Percentiles rank a stretch among this genome's conserved stretches.
Evolutionary conservation across 2,113 vertebrate species (phyloP).

Genomic region (Lethenteron camtschaticum): DNA sequence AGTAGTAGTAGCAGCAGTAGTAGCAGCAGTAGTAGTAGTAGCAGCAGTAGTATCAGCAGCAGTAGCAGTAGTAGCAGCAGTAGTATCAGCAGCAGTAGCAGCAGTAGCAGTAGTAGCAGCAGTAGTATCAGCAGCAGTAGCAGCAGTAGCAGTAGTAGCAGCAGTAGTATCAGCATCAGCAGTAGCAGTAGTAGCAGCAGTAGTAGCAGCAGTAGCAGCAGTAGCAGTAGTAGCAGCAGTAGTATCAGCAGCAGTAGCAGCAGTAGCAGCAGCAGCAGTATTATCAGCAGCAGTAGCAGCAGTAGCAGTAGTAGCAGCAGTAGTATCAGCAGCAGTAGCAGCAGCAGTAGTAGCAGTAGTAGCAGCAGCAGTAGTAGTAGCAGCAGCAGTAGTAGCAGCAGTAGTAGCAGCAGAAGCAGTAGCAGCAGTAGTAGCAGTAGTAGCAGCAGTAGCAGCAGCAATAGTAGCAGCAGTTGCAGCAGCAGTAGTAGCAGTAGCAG

Average conservation of each 20-base stretch:
- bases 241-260: neutral
- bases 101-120: too few relatives aligned
- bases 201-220: too few relatives aligned
- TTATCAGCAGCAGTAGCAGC: neutral
- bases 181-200: too few relatives aligned
- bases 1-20: too few relatives aligned
- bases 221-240: too few relatives aligned
- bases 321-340: neutral
- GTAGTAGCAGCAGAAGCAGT: neutral
- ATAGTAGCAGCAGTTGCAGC: neutral
- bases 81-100: too few relatives aligned
- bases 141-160: too few relatives aligned
- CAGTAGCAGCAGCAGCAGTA: neutral
- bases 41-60: too few relatives aligned
- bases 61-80: too few relatives aligned
- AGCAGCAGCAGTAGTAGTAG: neutral
- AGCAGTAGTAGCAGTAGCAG: neutral
- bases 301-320: neutral
- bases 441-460: neutral
- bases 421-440: neutral
- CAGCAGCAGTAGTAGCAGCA: neutral
- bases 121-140: too few relatives aligned
- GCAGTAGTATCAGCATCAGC: too few relatives aligned
- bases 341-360: neutral
- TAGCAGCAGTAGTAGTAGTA: too few relatives aligned